Evolutionary conservation across 2,797 vertebrate species (phyloP), one percentile per base, ranked within the genome.

Genomic region (Ciconia nigra): DNA sequence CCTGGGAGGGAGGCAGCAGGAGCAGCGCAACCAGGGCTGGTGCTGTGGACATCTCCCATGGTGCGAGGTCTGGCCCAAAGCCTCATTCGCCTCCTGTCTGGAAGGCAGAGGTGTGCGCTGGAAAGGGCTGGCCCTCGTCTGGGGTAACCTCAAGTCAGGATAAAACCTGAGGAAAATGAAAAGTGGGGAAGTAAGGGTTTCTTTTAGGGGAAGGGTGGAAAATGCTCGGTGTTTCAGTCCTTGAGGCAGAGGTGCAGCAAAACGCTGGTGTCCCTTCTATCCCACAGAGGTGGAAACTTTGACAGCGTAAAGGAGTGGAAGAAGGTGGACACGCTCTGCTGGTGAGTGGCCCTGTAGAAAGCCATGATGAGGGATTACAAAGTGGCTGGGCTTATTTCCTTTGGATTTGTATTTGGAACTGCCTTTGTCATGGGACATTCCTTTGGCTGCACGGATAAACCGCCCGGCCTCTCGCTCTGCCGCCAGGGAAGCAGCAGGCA

Each of bases 391-490:
- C 6, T 80, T 46, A 25, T 67, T 80, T 85, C 39, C 14, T 52
- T 59, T 13, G 22, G 35, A 55, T 82, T 39, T 82, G 9, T 39
- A 10, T 41, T 19, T 49, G 57, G 52, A 73, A 54, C 15, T 41
- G 73, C 33, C 33, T 8, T 16, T 2, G 0, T 21, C 16, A 8
- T 1, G 13, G 26, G 21, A 42, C 17, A 8, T 2, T 57, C 33
- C 19, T 54, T 10, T 31, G 63, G 28, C 35, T 2, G 4, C 33
- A 2, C 0, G 2, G 62, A 39, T 10, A 28, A 65, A 33, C 16
- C 1, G 1, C 29, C 35, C 0, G 3, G 39, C 51, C 42, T 31
- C 41, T 9, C 4, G 3, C 18, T 33, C 11, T 0, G 6, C 62
- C 2, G 18, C 15, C 2, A 3, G 10, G 24, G 12, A 54, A 26